Base-by-base conservation (phyloP, 2,113 vertebrate species). In the Petaurus breviceps region DNA sequence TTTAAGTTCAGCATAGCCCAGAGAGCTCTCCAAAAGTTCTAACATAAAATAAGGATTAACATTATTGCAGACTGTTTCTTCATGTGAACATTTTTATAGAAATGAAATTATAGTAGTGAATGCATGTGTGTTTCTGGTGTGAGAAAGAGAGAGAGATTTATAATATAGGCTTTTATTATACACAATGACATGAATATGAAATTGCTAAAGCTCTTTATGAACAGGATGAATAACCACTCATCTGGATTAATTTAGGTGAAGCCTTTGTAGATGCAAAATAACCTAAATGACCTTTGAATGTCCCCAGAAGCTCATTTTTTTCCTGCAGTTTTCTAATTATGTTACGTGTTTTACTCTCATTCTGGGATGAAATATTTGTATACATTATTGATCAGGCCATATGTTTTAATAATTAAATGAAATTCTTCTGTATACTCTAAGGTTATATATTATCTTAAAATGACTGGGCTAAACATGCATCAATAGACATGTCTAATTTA, bases 351-450 rank as follows among this genome's bases (percentile, higher is more conserved):
- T 95, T 90, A 95, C 11, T 51, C 96, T 91, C 37, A 97, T 37
- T 84, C 68, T 84, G 16, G 16, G 96, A 97, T 97, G 52, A 97
- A 12, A 92, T 97, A 97, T 97, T 91, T 97, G 51, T 95, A 90
- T 92, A 57, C 43, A 57, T 90, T 95, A 95, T 91, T 61, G 90
- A 98, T 97, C 50, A 37, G 49, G 95, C 51, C 97, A 91, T 94
- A 90, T 96, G 89, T 96, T 95, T 98, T 95, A 68, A 93, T 95
- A 97, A 97, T 93, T 91, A 97, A 97, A 97, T 91, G 95, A 55
- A 93, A 91, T 84, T 43, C 93, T 92, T 98, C 98, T 96, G 96
- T 89, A 90, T 93, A 91, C 89, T 92, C 25, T 77, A 90, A 93
- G 97, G 95, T 95, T 96, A 95, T 97, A 49, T 91, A 96, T 28